These are phyloP conservation scores for Brachionus manjavacas DNA, from an alignment of 1,140 invertebrate genomes.

Conservation along the genomic window DNA sequence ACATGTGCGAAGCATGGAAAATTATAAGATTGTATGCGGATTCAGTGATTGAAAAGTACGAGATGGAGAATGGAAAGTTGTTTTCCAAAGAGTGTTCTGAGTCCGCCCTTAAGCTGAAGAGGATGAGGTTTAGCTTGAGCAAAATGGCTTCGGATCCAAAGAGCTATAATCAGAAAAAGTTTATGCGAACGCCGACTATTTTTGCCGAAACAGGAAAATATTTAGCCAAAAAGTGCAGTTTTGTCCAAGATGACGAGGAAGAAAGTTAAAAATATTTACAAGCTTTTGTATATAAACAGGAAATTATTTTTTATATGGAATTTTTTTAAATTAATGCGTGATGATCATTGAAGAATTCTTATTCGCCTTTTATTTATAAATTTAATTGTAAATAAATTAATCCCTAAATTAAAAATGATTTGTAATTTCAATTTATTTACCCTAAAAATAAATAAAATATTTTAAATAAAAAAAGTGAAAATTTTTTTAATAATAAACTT, in stretches of 20 bases:
- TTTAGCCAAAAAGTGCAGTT: slow-evolving; percentile 32
- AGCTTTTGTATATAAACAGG: not conserved
- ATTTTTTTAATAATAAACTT: too few species aligned
- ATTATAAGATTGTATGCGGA: slow-evolving; percentile 62
- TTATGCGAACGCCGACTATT: not conserved
- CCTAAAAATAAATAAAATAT: not conserved
- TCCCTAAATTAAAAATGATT: too few species aligned
- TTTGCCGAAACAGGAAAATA: slow-evolving; percentile 13
- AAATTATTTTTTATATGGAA: not conserved
- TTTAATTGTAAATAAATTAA: not conserved
- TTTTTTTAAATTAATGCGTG: not conserved
- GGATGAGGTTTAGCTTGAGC: slow-evolving; percentile 29
- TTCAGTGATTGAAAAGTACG: not conserved
- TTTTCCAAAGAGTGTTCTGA: not conserved
- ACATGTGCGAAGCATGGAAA: slow-evolving; percentile 83
- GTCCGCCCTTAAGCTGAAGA: not conserved
- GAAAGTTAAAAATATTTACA: not conserved
- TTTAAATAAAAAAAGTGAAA: too few species aligned
- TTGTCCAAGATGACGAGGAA: not conserved
- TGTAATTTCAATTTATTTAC: not conserved
- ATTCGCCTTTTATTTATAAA: not conserved
- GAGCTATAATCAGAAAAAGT: slow-evolving; percentile 33
- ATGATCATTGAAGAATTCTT: not conserved
- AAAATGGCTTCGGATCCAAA: slow-evolving; percentile 37
- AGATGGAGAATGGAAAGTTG: not conserved